These are phyloP conservation scores for Calephelis nemesis DNA, from an alignment of 1,140 invertebrate genomes.

Conservation along the genomic window DNA sequence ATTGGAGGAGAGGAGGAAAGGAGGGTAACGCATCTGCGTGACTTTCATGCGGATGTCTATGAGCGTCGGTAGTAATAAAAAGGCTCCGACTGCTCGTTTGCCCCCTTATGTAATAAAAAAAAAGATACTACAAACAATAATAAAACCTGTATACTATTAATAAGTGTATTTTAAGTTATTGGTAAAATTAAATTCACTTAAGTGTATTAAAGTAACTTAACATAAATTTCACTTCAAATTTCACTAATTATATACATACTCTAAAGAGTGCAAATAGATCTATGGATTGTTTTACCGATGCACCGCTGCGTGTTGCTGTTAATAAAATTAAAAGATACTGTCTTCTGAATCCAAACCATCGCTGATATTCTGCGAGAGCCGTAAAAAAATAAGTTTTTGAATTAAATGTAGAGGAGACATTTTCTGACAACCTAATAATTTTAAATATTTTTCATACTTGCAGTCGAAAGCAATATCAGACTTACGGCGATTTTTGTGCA, in stretches of 20 bases:
- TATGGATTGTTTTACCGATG: conserved; percentile 9
- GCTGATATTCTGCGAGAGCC: conserved; percentile 9
- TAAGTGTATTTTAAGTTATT: no score
- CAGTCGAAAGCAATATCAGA: conserved; percentile 9
- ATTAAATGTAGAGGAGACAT: conserved; percentile 10
- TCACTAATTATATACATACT: no score
- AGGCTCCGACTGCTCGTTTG: no score
- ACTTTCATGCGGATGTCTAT: no score
- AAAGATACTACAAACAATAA: no score
- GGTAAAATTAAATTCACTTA: no score
- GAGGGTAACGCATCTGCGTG: conserved; percentile 8
- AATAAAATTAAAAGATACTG: conserved; percentile 10
- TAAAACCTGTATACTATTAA: no score
- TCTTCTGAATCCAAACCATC: conserved; percentile 7
- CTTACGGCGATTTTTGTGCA: conserved; percentile 9
- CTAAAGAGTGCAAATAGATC: conserved; percentile 5
- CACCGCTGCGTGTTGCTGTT: conserved; percentile 8
- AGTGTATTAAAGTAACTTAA: no score
- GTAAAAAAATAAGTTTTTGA: conserved; percentile 10
- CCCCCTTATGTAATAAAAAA: no score
- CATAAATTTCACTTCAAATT: no score
- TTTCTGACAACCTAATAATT: conserved; percentile 10
- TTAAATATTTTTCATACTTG: conserved; percentile 10
- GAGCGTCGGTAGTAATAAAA: no score
- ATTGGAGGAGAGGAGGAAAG: conserved; percentile 9